Percentiles rank a stretch among this genome's conserved stretches.
Conservation (phyloP, 2,888 invertebrate species). For the Aphodius sticticus region DNA sequence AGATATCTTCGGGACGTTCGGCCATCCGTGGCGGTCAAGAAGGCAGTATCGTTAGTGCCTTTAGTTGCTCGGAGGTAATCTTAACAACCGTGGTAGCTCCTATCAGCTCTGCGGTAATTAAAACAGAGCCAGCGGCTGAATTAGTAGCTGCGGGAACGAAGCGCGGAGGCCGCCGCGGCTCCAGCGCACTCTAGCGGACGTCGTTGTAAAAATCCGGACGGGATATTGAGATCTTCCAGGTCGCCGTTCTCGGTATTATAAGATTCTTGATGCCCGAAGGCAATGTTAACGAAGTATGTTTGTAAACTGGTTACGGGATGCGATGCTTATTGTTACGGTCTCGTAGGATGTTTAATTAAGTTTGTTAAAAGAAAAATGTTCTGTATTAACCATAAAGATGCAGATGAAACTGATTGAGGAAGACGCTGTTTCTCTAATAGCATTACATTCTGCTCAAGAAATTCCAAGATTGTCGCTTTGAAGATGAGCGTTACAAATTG, state of each 20-base stretch:
- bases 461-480: too few relatives aligned
- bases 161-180: neutral
- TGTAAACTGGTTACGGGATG: too few relatives aligned
- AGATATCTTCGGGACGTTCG: neutral
- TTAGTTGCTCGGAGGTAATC: neutral
- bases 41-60: neutral
- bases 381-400: too few relatives aligned
- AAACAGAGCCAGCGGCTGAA: slow-evolving; percentile 4
- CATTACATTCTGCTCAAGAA: too few relatives aligned
- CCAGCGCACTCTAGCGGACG: neutral
- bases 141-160: neutral
- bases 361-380: too few relatives aligned
- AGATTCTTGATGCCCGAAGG: neutral
- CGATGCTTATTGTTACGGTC: too few relatives aligned
- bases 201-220: neutral
- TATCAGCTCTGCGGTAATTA: neutral
- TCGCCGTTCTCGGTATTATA: neutral
- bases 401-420: too few relatives aligned
- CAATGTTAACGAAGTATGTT: too few relatives aligned
- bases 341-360: too few relatives aligned
- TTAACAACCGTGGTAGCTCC: slow-evolving; percentile 4
- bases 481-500: too few relatives aligned
- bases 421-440: too few relatives aligned
- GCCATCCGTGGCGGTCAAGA: neutral
- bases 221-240: neutral